phyloP scores from a whole-genome alignment of 2,888 invertebrate genomes.

The Leptothorax acervorum region DNA sequence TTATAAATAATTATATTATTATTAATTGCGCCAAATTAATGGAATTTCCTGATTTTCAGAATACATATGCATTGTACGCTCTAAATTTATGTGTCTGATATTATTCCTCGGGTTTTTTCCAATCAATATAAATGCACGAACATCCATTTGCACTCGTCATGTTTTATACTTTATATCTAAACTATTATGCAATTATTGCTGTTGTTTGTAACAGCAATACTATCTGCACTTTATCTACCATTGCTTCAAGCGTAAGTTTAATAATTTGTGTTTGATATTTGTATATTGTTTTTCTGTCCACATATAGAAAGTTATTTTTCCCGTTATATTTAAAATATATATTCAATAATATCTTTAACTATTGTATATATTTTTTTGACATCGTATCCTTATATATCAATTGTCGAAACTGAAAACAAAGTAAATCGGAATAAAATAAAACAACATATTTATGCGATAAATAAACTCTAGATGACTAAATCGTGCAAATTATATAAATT shows the following conservation, averaged over 20 bases:
- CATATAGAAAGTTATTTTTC: too few relatives aligned
- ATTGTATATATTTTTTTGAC: not conserved
- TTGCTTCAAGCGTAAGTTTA: constrained; percentile 27
- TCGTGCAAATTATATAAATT: not conserved
- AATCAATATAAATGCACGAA: constrained; percentile 26
- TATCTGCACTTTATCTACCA: constrained; percentile 7
- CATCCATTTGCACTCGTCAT: constrained; percentile 11
- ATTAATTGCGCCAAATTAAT: not conserved
- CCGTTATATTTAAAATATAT: not conserved
- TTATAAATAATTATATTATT: not conserved
- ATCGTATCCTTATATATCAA: constrained; percentile 12
- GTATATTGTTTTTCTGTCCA: not conserved
- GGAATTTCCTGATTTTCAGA: not conserved
- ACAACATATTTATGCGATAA: not conserved
- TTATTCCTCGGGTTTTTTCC: constrained; percentile 13
- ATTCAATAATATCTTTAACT: not conserved
- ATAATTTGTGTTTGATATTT: constrained; percentile 9
- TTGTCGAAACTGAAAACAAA: not conserved
- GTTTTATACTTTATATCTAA: not conserved
- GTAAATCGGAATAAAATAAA: not conserved
- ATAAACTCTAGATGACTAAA: not conserved
- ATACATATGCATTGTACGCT: not conserved
- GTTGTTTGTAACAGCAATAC: constrained; percentile 25
- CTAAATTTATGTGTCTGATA: constrained; percentile 16
- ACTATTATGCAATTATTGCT: not conserved